Evolutionary conservation across 1,140 invertebrate species (phyloP).

Genomic region (Drosophila nigrodunni): DNA sequence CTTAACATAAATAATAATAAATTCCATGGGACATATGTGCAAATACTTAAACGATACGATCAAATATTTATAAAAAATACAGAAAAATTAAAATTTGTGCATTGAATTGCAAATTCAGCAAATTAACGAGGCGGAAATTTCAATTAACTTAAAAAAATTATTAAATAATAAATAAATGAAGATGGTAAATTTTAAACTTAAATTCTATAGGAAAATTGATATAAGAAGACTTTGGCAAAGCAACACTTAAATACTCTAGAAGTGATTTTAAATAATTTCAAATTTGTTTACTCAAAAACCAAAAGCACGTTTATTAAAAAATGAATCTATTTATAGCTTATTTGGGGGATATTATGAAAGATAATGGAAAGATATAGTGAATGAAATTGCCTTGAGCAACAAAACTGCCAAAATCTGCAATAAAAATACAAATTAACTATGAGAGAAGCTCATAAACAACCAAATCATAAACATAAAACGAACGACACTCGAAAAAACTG

Average conservation of each 20-base stretch:
- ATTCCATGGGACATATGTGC: constrained; percentile 26
- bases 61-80: constrained; percentile 1
- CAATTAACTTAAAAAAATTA: constrained; percentile 41
- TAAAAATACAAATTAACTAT: constrained; percentile 51
- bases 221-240: not conserved
- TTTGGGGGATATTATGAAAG: not conserved
- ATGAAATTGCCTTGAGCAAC: constrained; percentile 40
- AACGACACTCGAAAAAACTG: constrained; percentile 7
- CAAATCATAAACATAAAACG: constrained; percentile 31
- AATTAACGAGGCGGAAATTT: constrained; percentile 25
- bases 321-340: too few species aligned
- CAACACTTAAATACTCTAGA: constrained; percentile 19
- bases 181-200: not conserved
- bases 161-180: constrained; percentile 37
- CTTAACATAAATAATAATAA: constrained; percentile 1
- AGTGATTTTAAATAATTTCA: not conserved
- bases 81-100: not conserved
- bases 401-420: constrained; percentile 71
- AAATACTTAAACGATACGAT: constrained; percentile 18
- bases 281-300: too few species aligned
- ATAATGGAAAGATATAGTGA: not conserved
- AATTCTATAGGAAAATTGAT: not conserved
- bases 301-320: too few species aligned
- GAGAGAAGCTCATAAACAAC: constrained; percentile 37
- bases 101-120: constrained; percentile 36